Evolutionary conservation across 2,888 invertebrate genomes (phyloP), one percentile per base, ranked within the genome.

Genomic region (Nemapogon koenigi): DNA sequence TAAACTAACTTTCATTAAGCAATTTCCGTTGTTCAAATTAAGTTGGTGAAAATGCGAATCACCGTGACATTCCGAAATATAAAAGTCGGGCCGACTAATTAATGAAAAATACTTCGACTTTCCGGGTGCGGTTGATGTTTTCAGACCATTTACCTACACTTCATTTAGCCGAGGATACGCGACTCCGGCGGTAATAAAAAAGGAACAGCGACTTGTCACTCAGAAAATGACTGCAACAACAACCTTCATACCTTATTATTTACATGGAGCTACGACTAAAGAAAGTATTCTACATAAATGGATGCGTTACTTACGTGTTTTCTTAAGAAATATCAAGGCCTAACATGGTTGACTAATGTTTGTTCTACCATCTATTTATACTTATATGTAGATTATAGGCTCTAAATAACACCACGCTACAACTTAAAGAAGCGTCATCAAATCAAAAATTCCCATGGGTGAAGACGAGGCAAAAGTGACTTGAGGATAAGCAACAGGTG

Each of bases 1-100:
- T 75, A 73, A 73, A 71, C 71, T 64, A 59, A 53, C 52, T 57
- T 69, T 71, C 70, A 68, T 66, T 65, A 59, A 64, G 70, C 70
- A 69, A 71, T 71, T 69, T 71, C 70, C 70, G 62, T 31, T 31
- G 19, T 14, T 33, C 13, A 2, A 33, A 33, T 33, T 33, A n/a
- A 33, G 64, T 66, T 65, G 62, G 61, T 62, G 53, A 56, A 62
- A 57, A 55, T 58, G 65, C 68, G 69, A 69, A 33, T 33, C 33
- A 33, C 19, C 15, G 18, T 33, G 33, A 33, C 11, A 4, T 6
- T 32, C 8, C 3, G 19, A 19, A 33, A 33, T 13, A 31, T n/a
- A 16, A 31, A 31, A 28, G 3, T 16, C 31, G 16, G 14, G 11
- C 15, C 15, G 17, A 4, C n/a, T 28, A 11, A 30, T 31, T 31